These are phyloP conservation scores for Notolepis coatsorum DNA, from an alignment of 2,797 vertebrate genomes.

Conservation along the genomic window DNA sequence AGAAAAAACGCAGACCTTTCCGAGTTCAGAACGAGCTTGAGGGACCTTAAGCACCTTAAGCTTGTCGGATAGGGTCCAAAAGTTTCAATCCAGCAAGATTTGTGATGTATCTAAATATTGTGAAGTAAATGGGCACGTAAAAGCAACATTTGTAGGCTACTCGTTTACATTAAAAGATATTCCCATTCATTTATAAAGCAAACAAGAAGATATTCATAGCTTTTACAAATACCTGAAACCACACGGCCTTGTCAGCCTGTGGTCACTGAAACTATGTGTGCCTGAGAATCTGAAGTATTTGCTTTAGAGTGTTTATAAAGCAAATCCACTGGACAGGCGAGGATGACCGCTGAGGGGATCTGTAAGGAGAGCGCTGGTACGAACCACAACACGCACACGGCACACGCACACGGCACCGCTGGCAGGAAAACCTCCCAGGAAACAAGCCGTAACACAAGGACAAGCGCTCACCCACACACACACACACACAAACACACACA, in stretches of 20 bases:
- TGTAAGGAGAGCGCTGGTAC: conserved; percentile 10
- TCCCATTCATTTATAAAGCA: not conserved
- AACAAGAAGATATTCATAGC: not conserved
- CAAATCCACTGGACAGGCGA: conserved; percentile 12
- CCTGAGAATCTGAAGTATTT: not conserved
- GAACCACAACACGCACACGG: conserved; percentile 39
- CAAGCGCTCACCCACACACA: conserved; percentile 48
- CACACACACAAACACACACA: conserved; percentile 1
- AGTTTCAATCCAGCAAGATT: no score
- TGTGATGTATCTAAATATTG: not conserved
- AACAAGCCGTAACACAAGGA: conserved; percentile 47
- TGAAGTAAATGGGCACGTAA: not conserved
- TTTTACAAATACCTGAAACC: not conserved
- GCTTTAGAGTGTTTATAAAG: conserved; percentile 19
- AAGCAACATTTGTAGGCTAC: no score
- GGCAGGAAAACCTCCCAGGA: conserved; percentile 37
- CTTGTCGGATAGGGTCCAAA: no score
- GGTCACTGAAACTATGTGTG: not conserved
- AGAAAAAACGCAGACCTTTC: no score
- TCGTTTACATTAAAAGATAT: not conserved
- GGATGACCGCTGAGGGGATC: conserved; percentile 34
- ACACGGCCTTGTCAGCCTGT: not conserved
- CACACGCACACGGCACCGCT: conserved; percentile 17
- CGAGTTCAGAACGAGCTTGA: no score
- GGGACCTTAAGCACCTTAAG: no score